phyloP scores from a whole-genome alignment of 2,888 invertebrate genomes.

The Proisotoma minuta region DNA sequence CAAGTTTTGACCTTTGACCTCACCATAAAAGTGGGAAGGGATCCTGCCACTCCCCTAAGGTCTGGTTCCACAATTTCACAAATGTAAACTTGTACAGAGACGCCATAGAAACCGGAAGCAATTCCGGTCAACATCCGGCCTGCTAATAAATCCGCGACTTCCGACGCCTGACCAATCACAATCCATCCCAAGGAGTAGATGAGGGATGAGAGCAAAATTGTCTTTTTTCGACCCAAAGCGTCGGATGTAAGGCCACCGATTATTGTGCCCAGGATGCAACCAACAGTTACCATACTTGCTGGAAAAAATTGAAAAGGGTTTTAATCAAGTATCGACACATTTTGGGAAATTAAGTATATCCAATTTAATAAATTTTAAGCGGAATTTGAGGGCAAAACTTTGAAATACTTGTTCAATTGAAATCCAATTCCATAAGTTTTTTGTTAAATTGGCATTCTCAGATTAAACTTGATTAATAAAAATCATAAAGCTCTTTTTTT shows the following conservation, averaged over 20 bases:
- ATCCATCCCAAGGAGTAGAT: slow-evolving; percentile 44
- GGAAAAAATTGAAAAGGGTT: background rate
- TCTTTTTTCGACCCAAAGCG: slow-evolving; percentile 42
- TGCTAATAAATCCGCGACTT: slow-evolving; percentile 40
- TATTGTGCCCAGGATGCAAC: slow-evolving; percentile 42
- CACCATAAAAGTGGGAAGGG: slow-evolving; percentile 47
- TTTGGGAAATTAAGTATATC: background rate
- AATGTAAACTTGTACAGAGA: slow-evolving; percentile 46
- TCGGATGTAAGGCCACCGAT: slow-evolving; percentile 40
- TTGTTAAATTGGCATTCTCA: too few relatives aligned
- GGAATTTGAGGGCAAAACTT: too few relatives aligned
- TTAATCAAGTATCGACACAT: background rate
- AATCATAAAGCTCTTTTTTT: too few relatives aligned
- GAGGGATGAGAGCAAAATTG: slow-evolving; percentile 41
- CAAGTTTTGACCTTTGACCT: too few relatives aligned
- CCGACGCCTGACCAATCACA: slow-evolving; percentile 38
- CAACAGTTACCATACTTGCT: slow-evolving; percentile 43
- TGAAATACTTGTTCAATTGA: too few relatives aligned
- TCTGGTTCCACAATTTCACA: slow-evolving; percentile 45
- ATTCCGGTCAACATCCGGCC: slow-evolving; percentile 44
- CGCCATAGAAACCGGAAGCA: slow-evolving; percentile 44
- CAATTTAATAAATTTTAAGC: background rate
- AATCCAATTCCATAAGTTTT: too few relatives aligned
- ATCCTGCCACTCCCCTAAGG: slow-evolving; percentile 41
- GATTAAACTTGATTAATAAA: too few relatives aligned